phyloP scores from a whole-genome alignment of 2,797 vertebrate genomes.

The Sebastes kiyomatsui region DNA sequence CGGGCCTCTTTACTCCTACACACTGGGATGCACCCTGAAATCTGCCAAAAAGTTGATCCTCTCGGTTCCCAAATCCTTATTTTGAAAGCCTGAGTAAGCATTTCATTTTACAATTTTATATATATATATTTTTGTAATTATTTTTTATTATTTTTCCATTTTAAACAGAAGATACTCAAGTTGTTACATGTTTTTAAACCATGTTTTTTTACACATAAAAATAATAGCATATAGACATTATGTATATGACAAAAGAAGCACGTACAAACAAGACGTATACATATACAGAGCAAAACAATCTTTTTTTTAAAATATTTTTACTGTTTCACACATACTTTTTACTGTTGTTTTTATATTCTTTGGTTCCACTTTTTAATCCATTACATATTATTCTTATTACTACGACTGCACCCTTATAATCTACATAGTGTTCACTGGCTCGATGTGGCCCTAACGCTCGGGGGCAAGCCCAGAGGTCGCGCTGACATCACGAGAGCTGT shows the following conservation, averaged over 20 bases:
- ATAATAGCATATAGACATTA: too few relatives aligned
- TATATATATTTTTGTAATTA: too few relatives aligned
- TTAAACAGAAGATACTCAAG: too few relatives aligned
- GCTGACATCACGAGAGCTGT: constrained; percentile 26
- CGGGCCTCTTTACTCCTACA: constrained; percentile 1
- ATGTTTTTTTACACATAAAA: too few relatives aligned
- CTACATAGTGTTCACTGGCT: not conserved
- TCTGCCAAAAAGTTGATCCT: constrained; percentile 8
- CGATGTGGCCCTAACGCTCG: not conserved
- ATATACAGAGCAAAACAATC: too few relatives aligned
- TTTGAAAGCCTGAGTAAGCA: not conserved
- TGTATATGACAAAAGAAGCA: too few relatives aligned
- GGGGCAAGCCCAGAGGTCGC: constrained; percentile 24
- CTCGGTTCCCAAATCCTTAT: not conserved
- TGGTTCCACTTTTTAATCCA: not conserved
- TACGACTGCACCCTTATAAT: not conserved
- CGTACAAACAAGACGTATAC: too few relatives aligned
- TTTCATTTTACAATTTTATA: not conserved
- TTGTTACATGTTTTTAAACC: too few relatives aligned
- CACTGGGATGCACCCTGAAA: not conserved
- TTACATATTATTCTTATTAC: not conserved
- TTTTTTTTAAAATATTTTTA: too few relatives aligned
- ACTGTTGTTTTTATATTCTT: not conserved
- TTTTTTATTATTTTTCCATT: too few relatives aligned
- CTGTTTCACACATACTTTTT: not conserved